These are phyloP conservation scores for Myopa tessellatipennis DNA, from an alignment of 2,888 invertebrate genomes.

Conservation along the genomic window DNA sequence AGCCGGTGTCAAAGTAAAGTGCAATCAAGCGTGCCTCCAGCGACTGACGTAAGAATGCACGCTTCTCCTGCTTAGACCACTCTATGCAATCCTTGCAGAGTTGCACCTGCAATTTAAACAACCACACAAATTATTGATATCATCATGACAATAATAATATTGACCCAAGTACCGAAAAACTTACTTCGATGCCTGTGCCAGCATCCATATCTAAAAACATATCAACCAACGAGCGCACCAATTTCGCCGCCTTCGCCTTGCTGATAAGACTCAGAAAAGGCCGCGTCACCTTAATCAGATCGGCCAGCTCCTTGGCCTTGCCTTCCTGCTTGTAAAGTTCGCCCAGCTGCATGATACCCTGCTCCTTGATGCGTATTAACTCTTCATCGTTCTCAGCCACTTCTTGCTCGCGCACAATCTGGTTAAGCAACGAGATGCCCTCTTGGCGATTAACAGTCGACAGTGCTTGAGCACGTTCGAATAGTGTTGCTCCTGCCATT, in stretches of 20 bases:
- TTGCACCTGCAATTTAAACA: conserved; percentile 71
- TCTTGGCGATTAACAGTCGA: conserved; percentile 81
- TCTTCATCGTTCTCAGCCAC: conserved; percentile 88
- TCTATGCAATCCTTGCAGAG: conserved; percentile 98
- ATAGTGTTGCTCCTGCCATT: conserved; percentile 92
- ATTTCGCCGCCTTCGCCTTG: conserved; percentile 98
- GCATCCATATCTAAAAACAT: conserved; percentile 97
- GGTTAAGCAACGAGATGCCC: conserved; percentile 79
- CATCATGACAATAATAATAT: not conserved
- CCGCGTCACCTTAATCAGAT: conserved; percentile 93
- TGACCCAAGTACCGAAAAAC: conserved; percentile 16
- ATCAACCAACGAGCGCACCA: conserved; percentile 96
- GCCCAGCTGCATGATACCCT: conserved; percentile 92
- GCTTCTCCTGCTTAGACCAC: conserved; percentile 98
- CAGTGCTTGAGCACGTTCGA: conserved; percentile 84
- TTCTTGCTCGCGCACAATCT: conserved; percentile 82
- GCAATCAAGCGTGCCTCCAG: conserved; percentile 95
- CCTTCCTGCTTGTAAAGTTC: conserved; percentile 92
- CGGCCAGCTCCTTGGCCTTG: conserved; percentile 91
- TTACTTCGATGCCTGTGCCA: conserved; percentile 88
- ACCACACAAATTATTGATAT: not conserved
- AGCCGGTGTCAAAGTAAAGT: conserved; percentile 91
- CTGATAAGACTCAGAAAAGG: conserved; percentile 95
- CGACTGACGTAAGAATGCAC: conserved; percentile 96
- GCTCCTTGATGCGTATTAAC: conserved; percentile 90